Evolutionary conservation across 2,888 invertebrate species (phyloP).

Genomic region (Trichacis sp.): DNA sequence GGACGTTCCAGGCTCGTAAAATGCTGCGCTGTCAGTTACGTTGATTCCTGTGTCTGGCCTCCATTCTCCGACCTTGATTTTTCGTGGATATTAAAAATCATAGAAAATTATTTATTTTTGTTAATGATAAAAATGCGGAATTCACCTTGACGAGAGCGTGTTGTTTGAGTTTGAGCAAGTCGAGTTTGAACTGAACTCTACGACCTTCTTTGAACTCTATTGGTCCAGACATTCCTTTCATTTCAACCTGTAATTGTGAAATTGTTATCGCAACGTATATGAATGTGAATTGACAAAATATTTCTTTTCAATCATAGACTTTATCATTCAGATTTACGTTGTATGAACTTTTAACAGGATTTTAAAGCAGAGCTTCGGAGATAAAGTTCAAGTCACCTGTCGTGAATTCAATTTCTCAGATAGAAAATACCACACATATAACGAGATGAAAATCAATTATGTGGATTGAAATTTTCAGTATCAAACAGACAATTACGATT

Average conservation of each 20-base stretch:
- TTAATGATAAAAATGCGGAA: constrained; percentile 1
- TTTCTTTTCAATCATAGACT: too few species aligned
- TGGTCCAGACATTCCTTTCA: constrained; percentile 83
- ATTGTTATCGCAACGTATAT: too few species aligned
- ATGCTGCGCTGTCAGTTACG: constrained; percentile 78
- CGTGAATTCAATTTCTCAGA: constrained; percentile 26
- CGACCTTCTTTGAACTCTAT: constrained; percentile 85
- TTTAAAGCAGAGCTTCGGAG: constrained; percentile 1
- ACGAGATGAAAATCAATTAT: constrained; percentile 35
- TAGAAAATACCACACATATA: constrained; percentile 17
- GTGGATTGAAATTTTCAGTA: constrained; percentile 17
- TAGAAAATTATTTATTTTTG: background rate
- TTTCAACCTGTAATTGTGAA: constrained; percentile 75
- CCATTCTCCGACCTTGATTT: constrained; percentile 77
- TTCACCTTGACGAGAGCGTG: constrained; percentile 77
- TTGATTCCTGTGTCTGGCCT: constrained; percentile 77
- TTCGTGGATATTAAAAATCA: background rate
- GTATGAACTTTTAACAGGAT: background rate
- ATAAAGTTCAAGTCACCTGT: constrained; percentile 28
- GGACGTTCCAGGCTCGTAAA: constrained; percentile 79
- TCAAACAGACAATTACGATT: background rate
- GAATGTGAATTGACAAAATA: background rate
- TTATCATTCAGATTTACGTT: background rate
- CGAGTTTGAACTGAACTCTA: constrained; percentile 80
- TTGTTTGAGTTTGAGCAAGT: constrained; percentile 80